Conservation (phyloP, 2,113 vertebrate species). For the Camelus dromedarius region DNA sequence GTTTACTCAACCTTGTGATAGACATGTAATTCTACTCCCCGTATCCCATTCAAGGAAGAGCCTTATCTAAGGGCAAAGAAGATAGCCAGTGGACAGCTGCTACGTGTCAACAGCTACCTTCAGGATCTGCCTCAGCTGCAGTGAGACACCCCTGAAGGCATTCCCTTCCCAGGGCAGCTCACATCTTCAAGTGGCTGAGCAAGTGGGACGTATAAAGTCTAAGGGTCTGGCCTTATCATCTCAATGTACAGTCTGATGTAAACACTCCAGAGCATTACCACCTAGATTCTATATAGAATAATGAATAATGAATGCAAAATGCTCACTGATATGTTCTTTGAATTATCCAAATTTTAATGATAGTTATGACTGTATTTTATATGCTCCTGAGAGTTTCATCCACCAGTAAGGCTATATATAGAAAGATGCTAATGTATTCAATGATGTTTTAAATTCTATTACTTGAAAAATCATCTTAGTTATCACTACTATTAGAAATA, state of each 20-base stretch:
- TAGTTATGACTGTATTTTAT: not conserved
- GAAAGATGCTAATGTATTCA: not conserved
- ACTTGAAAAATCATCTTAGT: not conserved
- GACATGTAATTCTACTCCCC: not conserved
- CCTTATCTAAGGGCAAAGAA: not conserved
- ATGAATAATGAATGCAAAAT: not conserved
- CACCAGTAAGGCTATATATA: not conserved
- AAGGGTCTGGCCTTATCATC: not conserved
- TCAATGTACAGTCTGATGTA: not conserved
- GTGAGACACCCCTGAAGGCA: fast-evolving
- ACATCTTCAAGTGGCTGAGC: not conserved
- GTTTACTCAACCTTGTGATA: not conserved
- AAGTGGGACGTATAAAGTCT: not conserved
- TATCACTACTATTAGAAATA: not conserved
- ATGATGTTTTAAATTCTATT: not conserved
- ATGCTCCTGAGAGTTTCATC: not conserved
- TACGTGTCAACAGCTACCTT: not conserved
- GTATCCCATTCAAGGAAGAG: not conserved
- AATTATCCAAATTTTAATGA: not conserved
- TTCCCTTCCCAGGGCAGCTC: not conserved
- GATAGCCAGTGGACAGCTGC: too few relatives aligned
- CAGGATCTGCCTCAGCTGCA: not conserved
- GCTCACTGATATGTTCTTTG: not conserved
- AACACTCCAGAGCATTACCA: not conserved
- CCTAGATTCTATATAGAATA: not conserved